Percentiles rank a stretch among this genome's conserved stretches.
Evolutionary conservation across 1,140 invertebrate genomes (phyloP).

Genomic region (Nasonia giraulti): DNA sequence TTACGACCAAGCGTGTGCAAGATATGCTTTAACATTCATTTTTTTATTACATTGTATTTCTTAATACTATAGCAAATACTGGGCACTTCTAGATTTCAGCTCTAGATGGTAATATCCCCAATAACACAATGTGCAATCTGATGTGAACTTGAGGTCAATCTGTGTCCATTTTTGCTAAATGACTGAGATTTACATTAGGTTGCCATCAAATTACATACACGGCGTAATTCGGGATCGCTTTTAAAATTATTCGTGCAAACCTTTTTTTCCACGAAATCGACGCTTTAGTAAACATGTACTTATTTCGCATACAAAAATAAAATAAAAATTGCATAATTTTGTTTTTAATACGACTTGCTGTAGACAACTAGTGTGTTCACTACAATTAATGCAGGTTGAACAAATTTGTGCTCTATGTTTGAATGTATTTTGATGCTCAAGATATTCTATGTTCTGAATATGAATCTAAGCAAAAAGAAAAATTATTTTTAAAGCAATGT

Average conservation of each 20-base stretch:
- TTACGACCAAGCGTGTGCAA: not conserved
- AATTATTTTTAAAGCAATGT: no score
- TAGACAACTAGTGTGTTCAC: not conserved
- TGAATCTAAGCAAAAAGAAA: not conserved
- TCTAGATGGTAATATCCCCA: slow-evolving; percentile 26
- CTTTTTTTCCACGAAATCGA: not conserved
- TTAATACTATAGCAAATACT: slow-evolving; percentile 45
- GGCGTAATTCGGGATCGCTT: no score
- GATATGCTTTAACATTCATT: slow-evolving; percentile 46
- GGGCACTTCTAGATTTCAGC: slow-evolving; percentile 45
- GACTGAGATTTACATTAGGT: no score
- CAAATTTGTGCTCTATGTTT: slow-evolving; percentile 33
- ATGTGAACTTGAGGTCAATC: no score
- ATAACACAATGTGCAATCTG: no score
- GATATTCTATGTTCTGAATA: not conserved
- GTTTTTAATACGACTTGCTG: not conserved
- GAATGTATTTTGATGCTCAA: not conserved
- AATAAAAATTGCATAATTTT: slow-evolving; percentile 41
- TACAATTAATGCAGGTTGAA: not conserved
- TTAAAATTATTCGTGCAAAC: not conserved
- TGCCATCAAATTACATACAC: no score
- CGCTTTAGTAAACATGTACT: not conserved
- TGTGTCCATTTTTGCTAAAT: no score
- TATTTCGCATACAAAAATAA: slow-evolving; percentile 45
- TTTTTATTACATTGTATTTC: slow-evolving; percentile 29